Percentiles rank a stretch among this genome's conserved stretches.
Evolutionary conservation across 2,888 invertebrate species (phyloP).

Genomic region (Cyaniris semiargus): DNA sequence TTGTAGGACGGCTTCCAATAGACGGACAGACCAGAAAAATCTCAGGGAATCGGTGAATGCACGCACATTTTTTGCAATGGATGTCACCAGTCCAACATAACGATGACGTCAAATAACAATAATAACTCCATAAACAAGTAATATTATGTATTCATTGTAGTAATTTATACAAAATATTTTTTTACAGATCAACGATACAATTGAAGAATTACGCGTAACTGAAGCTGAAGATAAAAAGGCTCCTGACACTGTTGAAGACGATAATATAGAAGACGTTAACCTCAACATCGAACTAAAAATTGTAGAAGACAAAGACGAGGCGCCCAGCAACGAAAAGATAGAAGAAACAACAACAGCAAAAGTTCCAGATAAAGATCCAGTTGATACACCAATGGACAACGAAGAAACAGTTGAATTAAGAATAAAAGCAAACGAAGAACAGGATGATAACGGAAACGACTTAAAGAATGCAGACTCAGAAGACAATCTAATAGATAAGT

Average conservation of each 20-base stretch:
- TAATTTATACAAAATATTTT: background rate
- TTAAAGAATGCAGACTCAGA: constrained; percentile 53
- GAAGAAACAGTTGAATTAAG: constrained; percentile 35
- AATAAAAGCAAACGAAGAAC: constrained; percentile 36
- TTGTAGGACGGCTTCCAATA: too few species aligned
- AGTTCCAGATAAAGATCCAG: constrained; percentile 35
- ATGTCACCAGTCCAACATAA: too few species aligned
- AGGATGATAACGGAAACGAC: constrained; percentile 41
- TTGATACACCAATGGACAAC: constrained; percentile 36
- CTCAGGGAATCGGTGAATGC: too few species aligned
- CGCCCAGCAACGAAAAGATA: constrained; percentile 35
- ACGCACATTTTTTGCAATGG: too few species aligned
- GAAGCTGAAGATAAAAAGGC: constrained; percentile 51
- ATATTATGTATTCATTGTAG: too few species aligned
- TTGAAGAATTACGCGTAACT: constrained; percentile 56
- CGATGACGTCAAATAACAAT: too few species aligned
- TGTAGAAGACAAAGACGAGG: constrained; percentile 68
- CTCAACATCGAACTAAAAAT: constrained; percentile 73
- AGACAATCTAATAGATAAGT: constrained; percentile 57
- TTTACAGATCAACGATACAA: constrained; percentile 59
- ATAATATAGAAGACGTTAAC: constrained; percentile 63
- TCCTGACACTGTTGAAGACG: constrained; percentile 52
- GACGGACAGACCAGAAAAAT: too few species aligned
- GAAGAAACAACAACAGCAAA: constrained; percentile 36
- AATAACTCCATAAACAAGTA: too few species aligned